These are phyloP conservation scores for Electrona antarctica DNA, from an alignment of 2,113 vertebrate species.

Conservation along the genomic window DNA sequence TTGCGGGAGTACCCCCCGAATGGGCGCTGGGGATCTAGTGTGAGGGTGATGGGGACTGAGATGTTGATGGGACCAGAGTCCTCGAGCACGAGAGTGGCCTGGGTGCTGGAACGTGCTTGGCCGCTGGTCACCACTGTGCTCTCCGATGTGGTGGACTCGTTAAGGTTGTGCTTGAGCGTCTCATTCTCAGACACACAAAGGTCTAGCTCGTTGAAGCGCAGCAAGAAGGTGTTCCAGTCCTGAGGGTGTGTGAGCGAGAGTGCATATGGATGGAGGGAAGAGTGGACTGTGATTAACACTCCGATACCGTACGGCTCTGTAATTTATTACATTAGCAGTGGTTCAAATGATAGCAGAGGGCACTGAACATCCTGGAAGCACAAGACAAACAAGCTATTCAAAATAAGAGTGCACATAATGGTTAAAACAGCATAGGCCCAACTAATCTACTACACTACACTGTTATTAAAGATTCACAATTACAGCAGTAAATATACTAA, in stretches of 20 bases:
- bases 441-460: no score
- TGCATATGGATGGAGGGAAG: neutral
- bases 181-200: slow-evolving; percentile 98
- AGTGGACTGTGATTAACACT: neutral
- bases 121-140: slow-evolving; percentile 88
- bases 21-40: slow-evolving; percentile 89
- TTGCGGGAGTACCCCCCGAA: slow-evolving; percentile 96
- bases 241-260: slow-evolving; percentile 41
- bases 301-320: no score
- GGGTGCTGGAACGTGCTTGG: slow-evolving; percentile 88
- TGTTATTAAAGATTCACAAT: no score
- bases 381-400: no score
- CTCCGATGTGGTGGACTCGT: slow-evolving; percentile 89
- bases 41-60: slow-evolving; percentile 94
- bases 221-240: slow-evolving; percentile 98
- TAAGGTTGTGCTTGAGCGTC: slow-evolving; percentile 93
- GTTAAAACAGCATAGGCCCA: no score
- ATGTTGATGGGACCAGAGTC: slow-evolving; percentile 92
- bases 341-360: no score
- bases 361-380: no score
- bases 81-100: slow-evolving; percentile 86
- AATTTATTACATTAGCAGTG: no score
- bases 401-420: no score
- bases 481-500: no score
- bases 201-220: slow-evolving; percentile 95